A percentile compares a stretch with the other conserved stretches of the same genome.
Evolutionary conservation across 2,888 invertebrate species (phyloP).

Genomic region (Eupithecia vulgata): DNA sequence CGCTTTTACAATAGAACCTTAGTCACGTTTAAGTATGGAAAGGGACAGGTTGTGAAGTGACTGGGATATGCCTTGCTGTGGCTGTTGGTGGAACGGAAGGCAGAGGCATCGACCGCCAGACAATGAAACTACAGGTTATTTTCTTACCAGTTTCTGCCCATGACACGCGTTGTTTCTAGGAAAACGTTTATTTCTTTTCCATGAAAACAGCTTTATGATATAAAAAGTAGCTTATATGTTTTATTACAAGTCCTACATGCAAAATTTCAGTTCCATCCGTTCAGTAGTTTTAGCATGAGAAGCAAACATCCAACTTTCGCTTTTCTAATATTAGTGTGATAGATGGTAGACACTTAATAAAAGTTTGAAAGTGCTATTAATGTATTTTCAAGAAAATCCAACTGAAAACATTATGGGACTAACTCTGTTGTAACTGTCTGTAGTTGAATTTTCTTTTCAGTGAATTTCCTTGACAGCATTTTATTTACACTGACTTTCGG

Average conservation of each 20-base stretch:
- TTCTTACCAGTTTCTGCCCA: not conserved
- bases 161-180: not conserved
- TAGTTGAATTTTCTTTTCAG: no score
- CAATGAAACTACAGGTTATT: slow-evolving; percentile 66
- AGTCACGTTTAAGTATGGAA: slow-evolving; percentile 30
- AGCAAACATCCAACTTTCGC: not conserved
- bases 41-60: slow-evolving; percentile 44
- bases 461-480: no score
- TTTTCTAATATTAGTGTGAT: not conserved
- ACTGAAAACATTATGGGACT: no score
- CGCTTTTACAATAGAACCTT: slow-evolving; percentile 22
- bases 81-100: slow-evolving; percentile 81
- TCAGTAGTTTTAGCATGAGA: not conserved
- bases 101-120: slow-evolving; percentile 80
- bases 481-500: no score
- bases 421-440: not conserved
- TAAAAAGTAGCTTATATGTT: not conserved
- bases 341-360: not conserved
- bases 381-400: not conserved
- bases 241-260: not conserved
- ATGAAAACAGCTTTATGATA: not conserved
- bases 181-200: not conserved
- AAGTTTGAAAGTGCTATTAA: not conserved
- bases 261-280: not conserved
- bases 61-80: slow-evolving; percentile 75